These are phyloP conservation scores for Idaea aversata DNA, from an alignment of 2,888 invertebrate species.

Conservation along the genomic window DNA sequence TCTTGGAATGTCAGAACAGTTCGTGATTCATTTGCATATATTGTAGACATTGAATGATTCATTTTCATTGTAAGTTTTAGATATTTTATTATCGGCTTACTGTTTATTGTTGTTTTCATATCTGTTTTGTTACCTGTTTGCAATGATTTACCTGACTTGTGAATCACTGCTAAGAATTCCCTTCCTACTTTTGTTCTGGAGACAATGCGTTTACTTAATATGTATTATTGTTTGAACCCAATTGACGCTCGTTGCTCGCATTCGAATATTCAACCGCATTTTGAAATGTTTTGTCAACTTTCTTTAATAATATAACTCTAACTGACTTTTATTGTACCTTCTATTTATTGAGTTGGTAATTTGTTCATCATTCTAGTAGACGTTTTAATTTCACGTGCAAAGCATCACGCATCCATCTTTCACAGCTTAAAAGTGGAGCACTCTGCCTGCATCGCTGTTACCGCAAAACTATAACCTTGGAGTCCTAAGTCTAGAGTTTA, in stretches of 20 bases:
- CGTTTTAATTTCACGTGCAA: too few species aligned
- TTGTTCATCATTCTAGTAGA: too few species aligned
- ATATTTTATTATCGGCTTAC: constrained; percentile 19
- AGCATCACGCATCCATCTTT: too few species aligned
- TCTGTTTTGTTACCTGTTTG: constrained; percentile 16
- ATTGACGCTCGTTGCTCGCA: background rate
- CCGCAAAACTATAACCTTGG: too few species aligned
- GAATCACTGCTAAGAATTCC: constrained; percentile 10
- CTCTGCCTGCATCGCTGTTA: too few species aligned
- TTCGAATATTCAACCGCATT: background rate
- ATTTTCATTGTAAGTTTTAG: constrained; percentile 18
- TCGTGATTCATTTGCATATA: constrained; percentile 22
- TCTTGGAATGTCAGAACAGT: constrained; percentile 11
- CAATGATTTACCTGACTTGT: constrained; percentile 18
- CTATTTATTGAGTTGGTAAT: too few species aligned
- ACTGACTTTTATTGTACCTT: too few species aligned
- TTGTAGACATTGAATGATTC: constrained; percentile 18
- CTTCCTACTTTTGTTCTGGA: background rate
- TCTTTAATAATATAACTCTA: too few species aligned
- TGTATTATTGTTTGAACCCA: background rate
- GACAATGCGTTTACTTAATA: background rate
- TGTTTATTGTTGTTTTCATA: constrained; percentile 20
- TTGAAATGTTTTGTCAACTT: background rate
- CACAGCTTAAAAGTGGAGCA: too few species aligned
- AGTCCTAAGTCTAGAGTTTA: too few species aligned